phyloP scores from a whole-genome alignment of 2,888 invertebrate species.

The Agrotis ipsilon region DNA sequence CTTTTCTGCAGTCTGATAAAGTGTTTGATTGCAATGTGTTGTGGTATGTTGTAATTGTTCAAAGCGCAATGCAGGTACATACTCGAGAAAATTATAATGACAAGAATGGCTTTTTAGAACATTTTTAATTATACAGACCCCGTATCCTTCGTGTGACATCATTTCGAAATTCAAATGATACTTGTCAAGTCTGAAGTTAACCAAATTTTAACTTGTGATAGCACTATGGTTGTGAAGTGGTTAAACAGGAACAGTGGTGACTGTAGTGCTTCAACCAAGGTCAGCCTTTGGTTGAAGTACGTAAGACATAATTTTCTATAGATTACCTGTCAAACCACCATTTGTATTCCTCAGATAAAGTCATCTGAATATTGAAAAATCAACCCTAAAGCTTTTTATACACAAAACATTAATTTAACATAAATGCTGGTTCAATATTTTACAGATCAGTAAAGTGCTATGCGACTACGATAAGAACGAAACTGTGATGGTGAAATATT shows the following conservation, averaged over 20 bases:
- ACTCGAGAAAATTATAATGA: neutral
- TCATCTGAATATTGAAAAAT: no score
- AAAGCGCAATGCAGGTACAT: slow-evolving; percentile 46
- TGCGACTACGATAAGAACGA: no score
- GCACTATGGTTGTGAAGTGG: neutral
- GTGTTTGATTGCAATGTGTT: neutral
- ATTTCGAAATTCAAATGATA: neutral
- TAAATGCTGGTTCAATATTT: neutral
- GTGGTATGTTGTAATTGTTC: slow-evolving; percentile 9
- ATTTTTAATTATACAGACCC: slow-evolving; percentile 1
- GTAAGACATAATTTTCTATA: no score
- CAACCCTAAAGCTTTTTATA: neutral
- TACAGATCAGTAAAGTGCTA: neutral
- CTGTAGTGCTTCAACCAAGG: no score
- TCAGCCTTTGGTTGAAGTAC: no score
- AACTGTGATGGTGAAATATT: no score
- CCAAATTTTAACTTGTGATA: neutral
- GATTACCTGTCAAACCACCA: no score
- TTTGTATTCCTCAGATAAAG: no score
- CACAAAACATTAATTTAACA: no score
- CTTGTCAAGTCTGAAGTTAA: neutral
- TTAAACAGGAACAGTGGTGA: neutral
- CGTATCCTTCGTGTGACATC: neutral
- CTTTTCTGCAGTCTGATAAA: neutral
- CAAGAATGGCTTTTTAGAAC: neutral